Evolutionary conservation across 2,797 vertebrate genomes (phyloP).

Genomic region (Myotis findleyi): DNA sequence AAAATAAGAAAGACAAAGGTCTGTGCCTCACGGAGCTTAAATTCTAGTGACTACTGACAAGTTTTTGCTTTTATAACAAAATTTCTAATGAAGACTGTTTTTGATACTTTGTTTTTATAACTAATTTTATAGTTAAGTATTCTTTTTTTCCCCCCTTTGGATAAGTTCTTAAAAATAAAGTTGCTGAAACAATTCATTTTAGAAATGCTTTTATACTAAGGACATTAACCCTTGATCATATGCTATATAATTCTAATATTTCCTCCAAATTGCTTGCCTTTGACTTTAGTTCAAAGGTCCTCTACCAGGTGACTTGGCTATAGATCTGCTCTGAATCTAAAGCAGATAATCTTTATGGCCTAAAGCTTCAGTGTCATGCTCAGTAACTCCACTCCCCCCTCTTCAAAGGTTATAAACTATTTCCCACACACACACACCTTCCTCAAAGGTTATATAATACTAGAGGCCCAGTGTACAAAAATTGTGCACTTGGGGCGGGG

Average conservation of each 20-base stretch:
- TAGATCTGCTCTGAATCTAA: not conserved
- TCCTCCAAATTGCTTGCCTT: not conserved
- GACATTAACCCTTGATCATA: not conserved
- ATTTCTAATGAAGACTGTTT: not conserved
- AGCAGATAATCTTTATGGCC: not conserved
- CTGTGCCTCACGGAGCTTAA: not conserved
- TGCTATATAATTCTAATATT: not conserved
- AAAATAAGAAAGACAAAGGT: not conserved
- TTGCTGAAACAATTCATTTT: not conserved
- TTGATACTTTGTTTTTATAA: slow-evolving; percentile 40
- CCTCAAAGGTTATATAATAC: no score
- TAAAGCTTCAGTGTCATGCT: not conserved
- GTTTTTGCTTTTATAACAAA: not conserved
- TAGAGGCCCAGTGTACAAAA: no score
- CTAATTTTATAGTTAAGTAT: not conserved
- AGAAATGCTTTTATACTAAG: not conserved
- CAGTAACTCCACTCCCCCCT: not conserved
- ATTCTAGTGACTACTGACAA: not conserved
- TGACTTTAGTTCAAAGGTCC: not conserved
- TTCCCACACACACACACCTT: no score
- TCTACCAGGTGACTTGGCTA: not conserved
- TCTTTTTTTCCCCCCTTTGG: not conserved
- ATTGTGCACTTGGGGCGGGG: no score
- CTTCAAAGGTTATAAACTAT: not conserved
- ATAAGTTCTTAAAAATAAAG: slow-evolving; percentile 11